phyloP scores from a whole-genome alignment of 30 jellyfish, hydroid and myxozoan species.

The Cassiopea andromeda region DNA sequence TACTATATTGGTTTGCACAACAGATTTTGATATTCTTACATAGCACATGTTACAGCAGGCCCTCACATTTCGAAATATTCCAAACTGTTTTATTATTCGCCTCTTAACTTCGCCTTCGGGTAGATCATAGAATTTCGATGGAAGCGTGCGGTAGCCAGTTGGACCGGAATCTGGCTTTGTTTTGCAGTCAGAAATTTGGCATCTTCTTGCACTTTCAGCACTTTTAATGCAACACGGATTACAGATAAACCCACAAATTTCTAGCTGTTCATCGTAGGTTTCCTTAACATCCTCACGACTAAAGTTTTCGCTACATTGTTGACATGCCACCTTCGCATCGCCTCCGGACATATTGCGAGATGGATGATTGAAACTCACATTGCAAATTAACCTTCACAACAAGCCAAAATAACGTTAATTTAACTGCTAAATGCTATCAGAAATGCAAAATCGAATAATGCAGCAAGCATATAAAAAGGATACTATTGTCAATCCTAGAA shows the following conservation, averaged over 20 bases:
- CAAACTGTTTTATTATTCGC: constrained; percentile 75
- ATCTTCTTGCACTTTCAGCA: constrained; percentile 75
- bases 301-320: constrained; percentile 66
- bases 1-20: constrained; percentile 62
- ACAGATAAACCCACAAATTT: constrained; percentile 70
- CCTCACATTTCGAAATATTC: constrained; percentile 50
- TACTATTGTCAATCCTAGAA: not conserved
- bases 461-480: not conserved
- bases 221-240: constrained; percentile 68
- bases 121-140: constrained; percentile 79
- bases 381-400: not conserved
- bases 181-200: constrained; percentile 70
- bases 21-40: constrained; percentile 71
- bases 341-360: constrained; percentile 36
- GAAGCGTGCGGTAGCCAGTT: constrained; percentile 80
- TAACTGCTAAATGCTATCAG: not conserved
- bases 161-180: constrained; percentile 65
- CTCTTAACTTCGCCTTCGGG: constrained; percentile 77
- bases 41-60: constrained; percentile 85
- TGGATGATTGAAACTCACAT: not conserved
- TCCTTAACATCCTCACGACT: constrained; percentile 57
- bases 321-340: constrained; percentile 62
- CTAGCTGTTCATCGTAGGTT: constrained; percentile 54
- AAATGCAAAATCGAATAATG: not conserved
- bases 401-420: not conserved